These are phyloP conservation scores for Argynnis bischoffii DNA, from an alignment of 2,888 invertebrate species.

Conservation along the genomic window DNA sequence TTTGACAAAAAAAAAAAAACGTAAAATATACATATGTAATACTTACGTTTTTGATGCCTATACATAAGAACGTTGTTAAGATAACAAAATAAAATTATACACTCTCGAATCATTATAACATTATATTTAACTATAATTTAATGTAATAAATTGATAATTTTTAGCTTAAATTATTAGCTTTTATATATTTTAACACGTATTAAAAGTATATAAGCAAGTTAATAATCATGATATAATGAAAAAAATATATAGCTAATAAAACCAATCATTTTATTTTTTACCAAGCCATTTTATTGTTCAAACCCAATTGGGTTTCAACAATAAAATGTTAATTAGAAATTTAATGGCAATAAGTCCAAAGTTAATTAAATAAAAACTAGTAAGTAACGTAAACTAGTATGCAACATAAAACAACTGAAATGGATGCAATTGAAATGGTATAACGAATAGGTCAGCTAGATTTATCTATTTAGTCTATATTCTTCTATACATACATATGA, in stretches of 20 bases:
- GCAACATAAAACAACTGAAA: too few species aligned
- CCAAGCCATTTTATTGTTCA: conserved; percentile 1
- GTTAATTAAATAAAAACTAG: not conserved
- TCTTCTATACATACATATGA: too few species aligned
- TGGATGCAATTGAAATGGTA: too few species aligned
- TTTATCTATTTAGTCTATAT: too few species aligned
- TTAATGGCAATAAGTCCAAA: conserved; percentile 6
- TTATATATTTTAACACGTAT: too few species aligned
- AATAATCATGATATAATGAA: too few species aligned
- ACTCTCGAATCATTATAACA: conserved; percentile 1
- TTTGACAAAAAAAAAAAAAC: not conserved
- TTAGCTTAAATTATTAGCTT: too few species aligned
- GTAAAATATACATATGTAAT: not conserved
- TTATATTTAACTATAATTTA: conserved; percentile 3
- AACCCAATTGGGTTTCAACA: not conserved
- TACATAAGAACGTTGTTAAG: conserved; percentile 36
- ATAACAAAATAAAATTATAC: conserved; percentile 20
- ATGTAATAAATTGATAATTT: not conserved
- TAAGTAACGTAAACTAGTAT: too few species aligned
- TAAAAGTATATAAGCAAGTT: too few species aligned
- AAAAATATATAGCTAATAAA: too few species aligned
- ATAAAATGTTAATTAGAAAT: conserved; percentile 3
- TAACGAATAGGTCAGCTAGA: too few species aligned
- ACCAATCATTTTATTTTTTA: too few species aligned
- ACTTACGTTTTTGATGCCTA: conserved; percentile 52